A percentile compares a stretch with the other conserved stretches of the same genome.
Evolutionary conservation across 2,113 vertebrate species (phyloP).

Genomic region (Pyxicephalus adspersus): DNA sequence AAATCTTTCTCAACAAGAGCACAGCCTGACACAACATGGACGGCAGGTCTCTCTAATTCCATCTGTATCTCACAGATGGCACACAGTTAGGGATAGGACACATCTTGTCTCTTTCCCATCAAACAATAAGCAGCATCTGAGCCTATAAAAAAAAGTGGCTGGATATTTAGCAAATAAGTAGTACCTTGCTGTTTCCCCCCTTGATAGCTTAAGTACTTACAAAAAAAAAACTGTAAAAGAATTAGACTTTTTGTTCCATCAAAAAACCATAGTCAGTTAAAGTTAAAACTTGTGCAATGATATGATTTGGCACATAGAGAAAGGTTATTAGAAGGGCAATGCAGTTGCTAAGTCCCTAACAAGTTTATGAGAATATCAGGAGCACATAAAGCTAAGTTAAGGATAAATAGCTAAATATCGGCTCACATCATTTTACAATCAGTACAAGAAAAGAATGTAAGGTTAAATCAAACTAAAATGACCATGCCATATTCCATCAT

Average conservation of each 20-base stretch:
- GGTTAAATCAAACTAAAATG: too few species aligned
- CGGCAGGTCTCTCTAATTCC: constrained; percentile 52
- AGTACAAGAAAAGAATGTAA: too few species aligned
- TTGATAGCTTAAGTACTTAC: constrained; percentile 48
- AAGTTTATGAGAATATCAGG: too few species aligned
- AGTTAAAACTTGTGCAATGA: background rate
- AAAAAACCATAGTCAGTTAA: background rate
- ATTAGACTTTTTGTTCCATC: constrained; percentile 4
- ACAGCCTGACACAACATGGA: constrained; percentile 45
- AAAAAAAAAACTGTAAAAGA: constrained; percentile 38
- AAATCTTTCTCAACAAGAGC: constrained; percentile 50
- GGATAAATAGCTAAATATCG: too few species aligned
- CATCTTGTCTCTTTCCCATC: constrained; percentile 46
- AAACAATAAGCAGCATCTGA: constrained; percentile 43
- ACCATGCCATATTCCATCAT: too few species aligned
- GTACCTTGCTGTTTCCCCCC: constrained; percentile 17
- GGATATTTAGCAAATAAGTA: constrained; percentile 33
- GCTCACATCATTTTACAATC: too few species aligned
- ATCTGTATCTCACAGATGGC: constrained; percentile 55
- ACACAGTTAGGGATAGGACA: constrained; percentile 46
- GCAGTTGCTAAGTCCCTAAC: background rate
- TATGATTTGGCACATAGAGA: background rate
- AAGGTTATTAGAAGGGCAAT: constrained; percentile 13
- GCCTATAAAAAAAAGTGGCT: constrained; percentile 30
- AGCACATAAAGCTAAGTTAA: too few species aligned